These are phyloP conservation scores for Sphaerophoria taeniata DNA, from an alignment of 2,888 invertebrate species.

Conservation along the genomic window DNA sequence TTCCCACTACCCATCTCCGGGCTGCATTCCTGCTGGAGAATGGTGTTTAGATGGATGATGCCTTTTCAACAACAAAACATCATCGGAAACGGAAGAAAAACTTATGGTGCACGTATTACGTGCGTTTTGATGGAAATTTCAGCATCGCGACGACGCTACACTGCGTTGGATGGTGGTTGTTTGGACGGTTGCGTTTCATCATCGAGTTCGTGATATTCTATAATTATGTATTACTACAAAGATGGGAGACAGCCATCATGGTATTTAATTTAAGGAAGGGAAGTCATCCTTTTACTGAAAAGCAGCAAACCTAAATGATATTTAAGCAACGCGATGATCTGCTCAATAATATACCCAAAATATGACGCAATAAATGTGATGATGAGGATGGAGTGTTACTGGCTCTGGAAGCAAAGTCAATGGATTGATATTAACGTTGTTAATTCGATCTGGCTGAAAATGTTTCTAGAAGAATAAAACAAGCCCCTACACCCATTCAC, in stretches of 20 bases:
- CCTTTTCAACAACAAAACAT: constrained; percentile 39
- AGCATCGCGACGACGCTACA: neutral
- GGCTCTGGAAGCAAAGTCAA: constrained; percentile 38
- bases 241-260: constrained; percentile 5
- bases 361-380: constrained; percentile 31
- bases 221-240: constrained; percentile 44
- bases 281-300: constrained; percentile 34
- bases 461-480: too few species aligned
- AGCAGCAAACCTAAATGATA: constrained; percentile 47
- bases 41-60: constrained; percentile 47
- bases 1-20: constrained; percentile 1
- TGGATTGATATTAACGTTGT: constrained; percentile 1
- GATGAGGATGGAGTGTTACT: constrained; percentile 30
- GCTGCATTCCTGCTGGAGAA: too few species aligned
- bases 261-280: constrained; percentile 28
- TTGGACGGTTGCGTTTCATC: constrained; percentile 21
- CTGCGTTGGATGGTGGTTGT: neutral
- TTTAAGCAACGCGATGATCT: constrained; percentile 5
- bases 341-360: neutral
- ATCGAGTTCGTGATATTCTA: constrained; percentile 2
- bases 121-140: constrained; percentile 43
- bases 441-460: too few species aligned
- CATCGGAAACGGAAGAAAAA: constrained; percentile 52
- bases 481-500: too few species aligned
- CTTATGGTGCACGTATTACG: constrained; percentile 28